Evolutionary conservation across 1,140 invertebrate species (phyloP).

Genomic region (Caenorhabditis briggsae): DNA sequence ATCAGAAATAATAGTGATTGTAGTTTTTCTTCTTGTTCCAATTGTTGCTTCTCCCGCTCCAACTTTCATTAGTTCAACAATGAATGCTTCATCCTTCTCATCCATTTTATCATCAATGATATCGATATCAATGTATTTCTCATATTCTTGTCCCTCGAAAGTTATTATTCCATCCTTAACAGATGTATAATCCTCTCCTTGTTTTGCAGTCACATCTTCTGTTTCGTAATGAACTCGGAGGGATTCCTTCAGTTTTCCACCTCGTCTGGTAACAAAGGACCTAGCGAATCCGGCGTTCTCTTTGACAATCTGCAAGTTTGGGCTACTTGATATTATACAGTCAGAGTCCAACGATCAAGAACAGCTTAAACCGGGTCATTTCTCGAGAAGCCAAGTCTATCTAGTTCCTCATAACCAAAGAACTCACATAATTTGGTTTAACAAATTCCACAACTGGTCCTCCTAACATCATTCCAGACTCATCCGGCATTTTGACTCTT

Average conservation of each 20-base stretch:
- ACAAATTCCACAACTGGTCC: slow-evolving; percentile 57
- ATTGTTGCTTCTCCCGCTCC: slow-evolving; percentile 30
- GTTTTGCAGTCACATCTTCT: slow-evolving; percentile 60
- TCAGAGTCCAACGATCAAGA: too few relatives aligned
- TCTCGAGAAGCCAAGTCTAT: too few relatives aligned
- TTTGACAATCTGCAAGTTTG: slow-evolving; percentile 40
- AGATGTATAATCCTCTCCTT: slow-evolving; percentile 42
- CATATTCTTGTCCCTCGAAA: slow-evolving; percentile 60
- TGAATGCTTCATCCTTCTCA: slow-evolving; percentile 94
- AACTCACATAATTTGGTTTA: slow-evolving; percentile 60
- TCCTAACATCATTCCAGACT: slow-evolving; percentile 5
- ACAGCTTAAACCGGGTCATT: too few relatives aligned
- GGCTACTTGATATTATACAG: too few relatives aligned
- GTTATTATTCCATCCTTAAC: slow-evolving; percentile 45
- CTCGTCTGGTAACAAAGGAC: slow-evolving; percentile 49
- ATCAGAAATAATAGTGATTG: slow-evolving; percentile 63
- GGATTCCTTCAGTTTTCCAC: slow-evolving; percentile 33
- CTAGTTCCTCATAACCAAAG: too few relatives aligned
- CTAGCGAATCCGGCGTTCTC: slow-evolving; percentile 55
- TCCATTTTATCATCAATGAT: slow-evolving; percentile 97
- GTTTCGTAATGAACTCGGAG: slow-evolving; percentile 56
- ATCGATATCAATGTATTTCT: slow-evolving; percentile 82
- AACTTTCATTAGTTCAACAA: slow-evolving; percentile 83
- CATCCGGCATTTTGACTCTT: slow-evolving; percentile 52
- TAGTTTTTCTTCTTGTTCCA: slow-evolving; percentile 36